A percentile compares a stretch with the other conserved stretches of the same genome.
phyloP scores from a whole-genome alignment of 53 echinoderm and acorn worm species.

The Antedon mediterranea region DNA sequence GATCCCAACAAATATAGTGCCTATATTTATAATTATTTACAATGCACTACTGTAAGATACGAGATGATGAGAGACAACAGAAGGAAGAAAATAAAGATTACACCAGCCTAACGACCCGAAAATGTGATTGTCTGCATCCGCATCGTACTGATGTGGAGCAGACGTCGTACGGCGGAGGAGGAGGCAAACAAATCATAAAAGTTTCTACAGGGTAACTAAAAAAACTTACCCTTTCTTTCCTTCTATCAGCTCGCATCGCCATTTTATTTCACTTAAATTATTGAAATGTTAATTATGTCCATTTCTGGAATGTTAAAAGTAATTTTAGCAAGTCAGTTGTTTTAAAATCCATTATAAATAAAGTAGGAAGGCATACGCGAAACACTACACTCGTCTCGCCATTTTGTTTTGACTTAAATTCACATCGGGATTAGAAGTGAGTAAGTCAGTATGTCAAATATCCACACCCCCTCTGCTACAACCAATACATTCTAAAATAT shows the following conservation, averaged over 20 bases:
- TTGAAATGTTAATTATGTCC: not conserved
- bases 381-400: not conserved
- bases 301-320: not conserved
- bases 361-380: not conserved
- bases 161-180: no score
- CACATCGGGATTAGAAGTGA: not conserved
- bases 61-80: no score
- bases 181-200: no score
- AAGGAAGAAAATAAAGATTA: no score
- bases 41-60: no score
- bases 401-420: not conserved
- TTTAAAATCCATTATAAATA: not conserved
- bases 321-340: not conserved
- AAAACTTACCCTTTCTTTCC: not conserved
- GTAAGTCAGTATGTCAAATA: not conserved
- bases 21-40: no score
- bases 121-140: no score
- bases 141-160: no score
- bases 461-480: not conserved
- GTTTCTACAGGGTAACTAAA: no score
- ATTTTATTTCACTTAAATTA: not conserved
- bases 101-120: no score
- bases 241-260: not conserved
- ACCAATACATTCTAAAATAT: not conserved
- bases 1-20: no score